Evolutionary conservation across 1,140 invertebrate species (phyloP), one percentile per base, ranked within the genome.

Genomic region (Steinernema feltiae): DNA sequence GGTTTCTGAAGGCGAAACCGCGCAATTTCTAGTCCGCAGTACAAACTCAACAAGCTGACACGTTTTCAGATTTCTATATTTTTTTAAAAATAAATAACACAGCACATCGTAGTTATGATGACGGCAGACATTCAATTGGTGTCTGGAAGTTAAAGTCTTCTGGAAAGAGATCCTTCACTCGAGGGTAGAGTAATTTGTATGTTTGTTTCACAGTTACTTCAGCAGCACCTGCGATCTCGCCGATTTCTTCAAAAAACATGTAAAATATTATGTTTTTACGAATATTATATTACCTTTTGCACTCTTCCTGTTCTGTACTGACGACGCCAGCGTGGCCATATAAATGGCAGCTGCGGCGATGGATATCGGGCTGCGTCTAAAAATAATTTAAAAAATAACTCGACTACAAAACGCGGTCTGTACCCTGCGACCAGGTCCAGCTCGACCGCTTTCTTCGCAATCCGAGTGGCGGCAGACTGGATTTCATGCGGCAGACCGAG

Each of bases 261-360:
- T 21, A 48, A 76, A n/a, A 48, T 73, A 74, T 30, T 1, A 21
- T 21, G 75, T 71, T 78, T 32, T 69, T 75, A 21, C 7, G 21
- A 69, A 69, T 21, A 7, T 12, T 3, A 3, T 69, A 3, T 74
- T 73, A 88, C 87, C 87, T 87, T 97, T 97, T 27, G 74, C 63
- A 2, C 3, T 75, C 86, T 96, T 94, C 70, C 93, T 94, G 80
- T 92, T 91, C 87, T 97, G 98, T 79, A 94, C 92, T 81, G 94
- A 94, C 0, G 95, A 97, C 1, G 95, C 94, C 88, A 96, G 94
- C 48, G 94, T 97, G 0, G 97, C 97, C 95, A 99, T 98, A 85
- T 99, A 99, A 84, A 99, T 99, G 69, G 97, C 96, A 69, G 97
- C 97, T 35, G 97, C 97, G 0, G 97, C 94, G 0, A 99, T 95